Evolutionary conservation across 2,888 invertebrate species (phyloP).

Genomic region (Campoplex capitator): DNA sequence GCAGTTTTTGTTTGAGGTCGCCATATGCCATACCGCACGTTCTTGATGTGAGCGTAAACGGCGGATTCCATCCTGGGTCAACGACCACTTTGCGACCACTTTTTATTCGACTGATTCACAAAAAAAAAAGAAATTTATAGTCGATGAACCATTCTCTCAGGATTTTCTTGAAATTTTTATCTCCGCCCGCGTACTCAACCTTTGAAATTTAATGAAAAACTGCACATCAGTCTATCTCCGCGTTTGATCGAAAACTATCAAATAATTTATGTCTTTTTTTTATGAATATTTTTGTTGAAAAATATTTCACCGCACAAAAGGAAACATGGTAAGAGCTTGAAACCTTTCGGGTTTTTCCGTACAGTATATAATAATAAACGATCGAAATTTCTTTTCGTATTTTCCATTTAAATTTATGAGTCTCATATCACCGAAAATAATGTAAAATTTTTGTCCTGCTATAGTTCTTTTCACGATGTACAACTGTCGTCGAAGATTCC

Average conservation of each 20-base stretch:
- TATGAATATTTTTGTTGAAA: neutral
- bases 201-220: neutral
- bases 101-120: neutral
- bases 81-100: neutral
- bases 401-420: neutral
- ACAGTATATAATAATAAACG: neutral
- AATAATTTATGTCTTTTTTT: neutral
- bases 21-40: neutral
- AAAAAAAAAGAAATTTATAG: neutral
- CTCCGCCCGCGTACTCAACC: neutral
- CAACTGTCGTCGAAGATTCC: conserved; percentile 4
- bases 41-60: neutral
- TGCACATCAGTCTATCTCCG: neutral
- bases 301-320: neutral
- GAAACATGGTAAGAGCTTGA: too few relatives aligned
- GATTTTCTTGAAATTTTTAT: conserved; percentile 1
- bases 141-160: neutral
- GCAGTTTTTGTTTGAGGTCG: conserved; percentile 19
- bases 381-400: neutral
- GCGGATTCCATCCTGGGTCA: neutral
- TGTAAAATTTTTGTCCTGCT: neutral
- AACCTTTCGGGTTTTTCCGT: neutral
- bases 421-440: neutral
- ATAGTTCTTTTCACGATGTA: neutral
- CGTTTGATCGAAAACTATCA: neutral